Percentiles rank a stretch among this genome's conserved stretches.
Evolutionary conservation across 2,113 vertebrate species (phyloP).

Genomic region (Ondatra zibethicus): DNA sequence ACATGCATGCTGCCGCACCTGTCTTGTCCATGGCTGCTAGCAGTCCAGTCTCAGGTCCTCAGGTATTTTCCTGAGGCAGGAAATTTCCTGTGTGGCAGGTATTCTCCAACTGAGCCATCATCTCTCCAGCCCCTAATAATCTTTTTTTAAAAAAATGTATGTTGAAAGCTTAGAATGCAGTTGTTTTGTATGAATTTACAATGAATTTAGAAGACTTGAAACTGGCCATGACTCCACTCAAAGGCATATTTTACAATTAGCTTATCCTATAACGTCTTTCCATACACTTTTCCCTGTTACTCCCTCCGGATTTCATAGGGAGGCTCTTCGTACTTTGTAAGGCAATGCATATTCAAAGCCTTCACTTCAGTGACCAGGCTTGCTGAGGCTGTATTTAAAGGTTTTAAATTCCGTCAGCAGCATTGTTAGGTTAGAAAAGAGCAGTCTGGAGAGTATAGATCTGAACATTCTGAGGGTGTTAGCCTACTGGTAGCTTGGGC

Average conservation of each 20-base stretch:
- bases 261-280: slow-evolving; percentile 92
- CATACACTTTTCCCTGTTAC: slow-evolving; percentile 90
- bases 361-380: slow-evolving; percentile 57
- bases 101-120: neutral
- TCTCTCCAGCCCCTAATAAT: too few relatives aligned
- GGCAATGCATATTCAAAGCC: neutral
- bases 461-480: neutral
- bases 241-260: slow-evolving; percentile 88
- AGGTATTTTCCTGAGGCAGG: too few relatives aligned
- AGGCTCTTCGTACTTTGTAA: slow-evolving; percentile 38
- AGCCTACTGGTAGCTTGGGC: slow-evolving; percentile 5
- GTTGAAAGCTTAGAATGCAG: neutral
- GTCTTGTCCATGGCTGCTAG: too few relatives aligned
- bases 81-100: too few relatives aligned
- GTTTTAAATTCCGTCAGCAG: neutral
- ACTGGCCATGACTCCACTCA: slow-evolving; percentile 84
- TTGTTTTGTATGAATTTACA: slow-evolving; percentile 52
- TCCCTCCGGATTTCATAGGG: slow-evolving; percentile 40
- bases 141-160: neutral
- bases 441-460: slow-evolving; percentile 46
- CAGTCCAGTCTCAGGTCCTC: neutral
- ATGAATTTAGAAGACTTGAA: neutral
- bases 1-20: neutral
- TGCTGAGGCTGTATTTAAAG: neutral
- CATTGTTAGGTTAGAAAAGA: neutral